phyloP scores from a whole-genome alignment of 2,888 invertebrate species.

The Patella caerulea region DNA sequence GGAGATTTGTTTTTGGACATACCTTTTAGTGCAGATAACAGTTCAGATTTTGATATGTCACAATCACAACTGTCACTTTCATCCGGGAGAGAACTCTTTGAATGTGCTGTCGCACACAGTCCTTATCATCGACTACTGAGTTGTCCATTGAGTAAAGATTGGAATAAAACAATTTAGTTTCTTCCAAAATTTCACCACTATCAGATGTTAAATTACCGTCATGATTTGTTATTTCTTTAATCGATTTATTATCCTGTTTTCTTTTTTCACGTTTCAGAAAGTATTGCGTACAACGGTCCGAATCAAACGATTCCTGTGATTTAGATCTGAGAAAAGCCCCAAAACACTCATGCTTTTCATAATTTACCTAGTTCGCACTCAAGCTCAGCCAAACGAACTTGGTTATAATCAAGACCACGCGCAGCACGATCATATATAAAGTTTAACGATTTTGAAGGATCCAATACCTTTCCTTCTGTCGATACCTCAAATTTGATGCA shows the following conservation, averaged over 20 bases:
- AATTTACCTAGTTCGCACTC: no score
- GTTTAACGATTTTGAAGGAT: not conserved
- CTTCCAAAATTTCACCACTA: conserved; percentile 15
- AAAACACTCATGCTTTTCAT: no score
- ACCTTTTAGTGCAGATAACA: conserved; percentile 18
- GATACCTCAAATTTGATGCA: not conserved
- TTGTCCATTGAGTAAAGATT: conserved; percentile 16
- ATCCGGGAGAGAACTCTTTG: not conserved
- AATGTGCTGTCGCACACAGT: conserved; percentile 6
- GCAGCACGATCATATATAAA: not conserved
- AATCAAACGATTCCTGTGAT: no score
- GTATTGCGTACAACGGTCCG: conserved; percentile 9
- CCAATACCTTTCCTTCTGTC: not conserved
- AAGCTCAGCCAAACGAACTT: not conserved
- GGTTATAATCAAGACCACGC: not conserved
- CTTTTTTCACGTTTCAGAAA: conserved; percentile 21
- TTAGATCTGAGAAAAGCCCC: no score
- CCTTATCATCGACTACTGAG: conserved; percentile 17
- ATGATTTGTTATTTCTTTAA: not conserved
- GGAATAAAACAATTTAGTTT: not conserved
- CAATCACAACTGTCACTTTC: conserved; percentile 1
- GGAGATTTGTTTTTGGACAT: conserved; percentile 39
- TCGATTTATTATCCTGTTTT: conserved; percentile 14
- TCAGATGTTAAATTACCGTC: not conserved
- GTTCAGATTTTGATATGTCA: conserved; percentile 16